Conservation (phyloP, 2,888 invertebrate genomes). For the Cyclophora albipunctata region DNA sequence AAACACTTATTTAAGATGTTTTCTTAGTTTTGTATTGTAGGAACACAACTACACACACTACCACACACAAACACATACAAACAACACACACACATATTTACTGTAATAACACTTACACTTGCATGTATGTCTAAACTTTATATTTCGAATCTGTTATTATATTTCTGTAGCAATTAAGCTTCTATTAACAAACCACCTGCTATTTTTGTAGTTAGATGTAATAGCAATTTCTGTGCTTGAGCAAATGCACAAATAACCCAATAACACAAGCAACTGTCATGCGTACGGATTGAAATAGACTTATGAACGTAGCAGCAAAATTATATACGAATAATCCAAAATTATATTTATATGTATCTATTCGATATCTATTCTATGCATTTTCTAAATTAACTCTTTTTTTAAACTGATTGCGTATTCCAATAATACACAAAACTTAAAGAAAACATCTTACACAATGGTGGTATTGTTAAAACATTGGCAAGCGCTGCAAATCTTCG, state of each 20-base stretch:
- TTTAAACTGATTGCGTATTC: slow-evolving; percentile 38
- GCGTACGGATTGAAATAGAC: slow-evolving; percentile 60
- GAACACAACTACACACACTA: slow-evolving; percentile 15
- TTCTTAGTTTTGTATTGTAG: slow-evolving; percentile 45
- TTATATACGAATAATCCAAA: slow-evolving; percentile 40
- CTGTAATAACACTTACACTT: slow-evolving; percentile 15
- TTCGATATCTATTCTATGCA: slow-evolving; percentile 49
- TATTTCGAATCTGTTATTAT: slow-evolving; percentile 21
- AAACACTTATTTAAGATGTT: slow-evolving; percentile 68
- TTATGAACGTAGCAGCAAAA: slow-evolving; percentile 37
- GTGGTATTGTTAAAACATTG: slow-evolving; percentile 18
- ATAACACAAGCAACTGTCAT: slow-evolving; percentile 66
- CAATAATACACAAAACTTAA: slow-evolving; percentile 44
- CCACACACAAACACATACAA: slow-evolving; percentile 19
- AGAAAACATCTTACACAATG: slow-evolving; percentile 72
- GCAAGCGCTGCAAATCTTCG: slow-evolving; percentile 49
- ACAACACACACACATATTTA: slow-evolving; percentile 16
- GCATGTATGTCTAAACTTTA: slow-evolving; percentile 21
- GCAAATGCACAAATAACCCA: slow-evolving; percentile 58
- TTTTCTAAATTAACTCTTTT: slow-evolving; percentile 56
- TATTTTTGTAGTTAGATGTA: slow-evolving; percentile 45
- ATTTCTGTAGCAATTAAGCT: slow-evolving; percentile 38
- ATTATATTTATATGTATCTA: slow-evolving; percentile 40
- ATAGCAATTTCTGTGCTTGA: slow-evolving; percentile 52
- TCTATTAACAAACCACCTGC: slow-evolving; percentile 37